Conservation (phyloP, 2,113 vertebrate species). For the Gambusia holbrooki region DNA sequence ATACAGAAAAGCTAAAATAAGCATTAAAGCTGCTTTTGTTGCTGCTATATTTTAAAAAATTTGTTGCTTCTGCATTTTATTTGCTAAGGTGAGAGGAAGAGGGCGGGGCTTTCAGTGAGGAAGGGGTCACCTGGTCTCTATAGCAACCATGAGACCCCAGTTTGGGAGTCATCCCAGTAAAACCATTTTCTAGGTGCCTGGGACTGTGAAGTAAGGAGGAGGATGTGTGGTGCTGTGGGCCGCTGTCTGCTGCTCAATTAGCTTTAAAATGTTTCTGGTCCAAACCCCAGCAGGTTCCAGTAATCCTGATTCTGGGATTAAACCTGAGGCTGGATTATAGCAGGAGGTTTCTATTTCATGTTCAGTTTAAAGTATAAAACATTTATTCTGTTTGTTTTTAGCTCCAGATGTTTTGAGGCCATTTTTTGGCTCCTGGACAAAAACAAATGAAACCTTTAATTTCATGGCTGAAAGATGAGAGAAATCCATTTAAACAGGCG, state of each 20-base stretch:
- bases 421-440: neutral
- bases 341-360: neutral
- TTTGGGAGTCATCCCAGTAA: neutral
- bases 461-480: neutral
- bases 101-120: too few species aligned
- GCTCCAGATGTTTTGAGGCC: neutral
- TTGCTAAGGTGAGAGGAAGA: too few species aligned
- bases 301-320: too few species aligned
- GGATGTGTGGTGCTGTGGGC: neutral
- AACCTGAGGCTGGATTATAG: neutral
- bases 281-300: too few species aligned
- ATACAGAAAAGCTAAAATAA: too few species aligned
- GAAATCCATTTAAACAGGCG: neutral
- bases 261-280: too few species aligned
- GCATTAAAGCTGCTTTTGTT: too few species aligned
- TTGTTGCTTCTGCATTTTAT: too few species aligned
- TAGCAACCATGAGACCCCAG: neutral
- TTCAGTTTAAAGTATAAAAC: too few species aligned
- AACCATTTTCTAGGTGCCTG: neutral
- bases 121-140: neutral
- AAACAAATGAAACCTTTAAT: neutral
- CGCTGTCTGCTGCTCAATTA: too few species aligned
- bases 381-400: neutral
- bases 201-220: neutral
- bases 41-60: too few species aligned